Conservation (phyloP, 1,140 invertebrate species). For the Scaptomyza graminum region DNA sequence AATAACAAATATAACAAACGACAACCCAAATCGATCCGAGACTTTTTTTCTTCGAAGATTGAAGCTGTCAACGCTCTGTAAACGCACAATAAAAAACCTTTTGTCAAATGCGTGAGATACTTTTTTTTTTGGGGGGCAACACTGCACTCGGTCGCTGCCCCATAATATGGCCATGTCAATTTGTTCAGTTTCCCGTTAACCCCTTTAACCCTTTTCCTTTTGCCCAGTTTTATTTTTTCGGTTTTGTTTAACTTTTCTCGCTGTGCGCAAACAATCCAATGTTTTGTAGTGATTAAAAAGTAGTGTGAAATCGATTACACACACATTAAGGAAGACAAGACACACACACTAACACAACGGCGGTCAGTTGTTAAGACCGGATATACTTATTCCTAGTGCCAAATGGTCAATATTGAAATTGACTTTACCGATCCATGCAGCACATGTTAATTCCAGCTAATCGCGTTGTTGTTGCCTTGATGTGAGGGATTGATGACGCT, state of each 20-base stretch:
- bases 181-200: conserved; percentile 49
- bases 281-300: conserved; percentile 80
- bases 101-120: conserved; percentile 69
- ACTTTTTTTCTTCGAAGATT: conserved; percentile 41
- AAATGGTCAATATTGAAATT: conserved; percentile 59
- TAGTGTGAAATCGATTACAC: conserved; percentile 80
- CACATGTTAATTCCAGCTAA: conserved; percentile 77
- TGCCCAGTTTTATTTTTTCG: not conserved
- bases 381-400: conserved; percentile 37
- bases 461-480: conserved; percentile 36
- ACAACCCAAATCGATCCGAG: conserved; percentile 8
- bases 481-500: conserved; percentile 26
- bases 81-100: conserved; percentile 77
- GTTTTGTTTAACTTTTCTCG: conserved; percentile 78
- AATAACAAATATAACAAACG: conserved; percentile 80
- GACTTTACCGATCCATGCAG: conserved; percentile 53
- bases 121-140: conserved; percentile 60
- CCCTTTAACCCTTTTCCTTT: conserved; percentile 7
- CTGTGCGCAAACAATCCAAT: conserved; percentile 75
- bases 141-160: conserved; percentile 63
- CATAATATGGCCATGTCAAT: conserved; percentile 80
- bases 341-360: conserved; percentile 1
- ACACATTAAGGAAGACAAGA: conserved; percentile 51
- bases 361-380: conserved; percentile 59
- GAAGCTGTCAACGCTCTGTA: conserved; percentile 66